Conservation (phyloP, 2,113 vertebrate species). For the Gasterosteus nipponicus region DNA sequence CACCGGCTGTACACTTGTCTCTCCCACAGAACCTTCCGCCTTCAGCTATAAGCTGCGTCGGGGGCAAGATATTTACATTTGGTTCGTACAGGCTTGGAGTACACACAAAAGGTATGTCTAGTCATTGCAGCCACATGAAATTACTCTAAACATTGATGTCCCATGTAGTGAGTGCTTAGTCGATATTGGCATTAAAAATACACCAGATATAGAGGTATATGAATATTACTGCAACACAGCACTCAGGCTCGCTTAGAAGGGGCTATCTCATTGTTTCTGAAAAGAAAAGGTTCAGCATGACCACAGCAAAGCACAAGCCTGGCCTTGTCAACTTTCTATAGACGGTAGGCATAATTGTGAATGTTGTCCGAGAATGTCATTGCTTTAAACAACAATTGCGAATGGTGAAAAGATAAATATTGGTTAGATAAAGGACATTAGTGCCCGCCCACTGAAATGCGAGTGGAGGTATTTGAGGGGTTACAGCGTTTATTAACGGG, state of each 20-base stretch:
- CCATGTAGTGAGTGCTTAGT: not conserved
- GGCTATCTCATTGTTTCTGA: constrained; percentile 38
- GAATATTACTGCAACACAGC: not conserved
- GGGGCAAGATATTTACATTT: constrained; percentile 97
- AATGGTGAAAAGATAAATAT: not conserved
- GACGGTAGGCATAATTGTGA: constrained; percentile 17
- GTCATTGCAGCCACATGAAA: not conserved
- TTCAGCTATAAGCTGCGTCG: constrained; percentile 84
- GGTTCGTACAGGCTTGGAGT: constrained; percentile 97
- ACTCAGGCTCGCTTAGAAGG: too few relatives aligned
- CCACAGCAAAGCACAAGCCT: constrained; percentile 22
- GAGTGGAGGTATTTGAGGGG: too few relatives aligned
- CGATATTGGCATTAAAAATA: not conserved
- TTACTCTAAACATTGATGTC: not conserved
- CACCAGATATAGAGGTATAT: not conserved
- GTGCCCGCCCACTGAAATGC: too few relatives aligned
- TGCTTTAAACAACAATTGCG: not conserved
- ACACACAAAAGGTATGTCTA: constrained; percentile 94
- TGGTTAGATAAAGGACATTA: not conserved
- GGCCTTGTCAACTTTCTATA: constrained; percentile 40
- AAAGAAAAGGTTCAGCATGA: constrained; percentile 22
- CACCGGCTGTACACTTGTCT: not conserved
- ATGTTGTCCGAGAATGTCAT: not conserved
- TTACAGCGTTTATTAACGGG: too few relatives aligned
- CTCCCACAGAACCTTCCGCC: constrained; percentile 88